Conservation (phyloP, 2,888 invertebrate species). For the Philhelius pedissequus region DNA sequence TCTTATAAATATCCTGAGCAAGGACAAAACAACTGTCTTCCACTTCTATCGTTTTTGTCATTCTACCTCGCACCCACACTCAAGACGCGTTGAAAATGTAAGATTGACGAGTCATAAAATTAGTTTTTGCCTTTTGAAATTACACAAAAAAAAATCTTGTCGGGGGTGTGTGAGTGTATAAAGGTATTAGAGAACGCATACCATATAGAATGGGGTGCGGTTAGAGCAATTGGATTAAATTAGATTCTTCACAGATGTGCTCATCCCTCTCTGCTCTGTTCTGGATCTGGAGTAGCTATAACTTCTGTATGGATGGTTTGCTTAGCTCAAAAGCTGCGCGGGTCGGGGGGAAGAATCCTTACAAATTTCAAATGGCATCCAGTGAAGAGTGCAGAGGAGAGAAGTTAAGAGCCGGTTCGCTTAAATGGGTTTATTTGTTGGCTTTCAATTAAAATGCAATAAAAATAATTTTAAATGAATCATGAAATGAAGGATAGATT, state of each 20-base stretch:
- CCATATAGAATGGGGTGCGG: slow-evolving; percentile 46
- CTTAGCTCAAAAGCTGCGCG: neutral
- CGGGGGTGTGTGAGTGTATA: slow-evolving; percentile 4
- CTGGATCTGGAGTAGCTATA: slow-evolving; percentile 15
- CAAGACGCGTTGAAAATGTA: slow-evolving; percentile 62
- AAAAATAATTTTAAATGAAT: slow-evolving; percentile 56
- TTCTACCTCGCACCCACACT: neutral
- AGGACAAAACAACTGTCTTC: slow-evolving; percentile 39
- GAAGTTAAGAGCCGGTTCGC: slow-evolving; percentile 20
- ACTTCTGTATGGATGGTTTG: slow-evolving; percentile 24
- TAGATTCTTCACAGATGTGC: slow-evolving; percentile 65
- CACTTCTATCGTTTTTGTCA: neutral
- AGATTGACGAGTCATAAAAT: slow-evolving; percentile 69
- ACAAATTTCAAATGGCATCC: slow-evolving; percentile 20
- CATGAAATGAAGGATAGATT: slow-evolving; percentile 1
- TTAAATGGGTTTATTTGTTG: slow-evolving; percentile 58
- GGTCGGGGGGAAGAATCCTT: slow-evolving; percentile 9
- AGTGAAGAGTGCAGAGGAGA: neutral
- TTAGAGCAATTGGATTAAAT: slow-evolving; percentile 68
- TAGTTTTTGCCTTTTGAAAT: slow-evolving; percentile 66
- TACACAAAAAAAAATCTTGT: slow-evolving; percentile 38
- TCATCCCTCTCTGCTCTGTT: slow-evolving; percentile 30
- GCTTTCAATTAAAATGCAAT: slow-evolving; percentile 65
- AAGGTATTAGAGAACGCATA: neutral
- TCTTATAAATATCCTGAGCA: slow-evolving; percentile 30